Evolutionary conservation across 1,140 invertebrate species (phyloP).

Genomic region (Drosophila micromelanica): DNA sequence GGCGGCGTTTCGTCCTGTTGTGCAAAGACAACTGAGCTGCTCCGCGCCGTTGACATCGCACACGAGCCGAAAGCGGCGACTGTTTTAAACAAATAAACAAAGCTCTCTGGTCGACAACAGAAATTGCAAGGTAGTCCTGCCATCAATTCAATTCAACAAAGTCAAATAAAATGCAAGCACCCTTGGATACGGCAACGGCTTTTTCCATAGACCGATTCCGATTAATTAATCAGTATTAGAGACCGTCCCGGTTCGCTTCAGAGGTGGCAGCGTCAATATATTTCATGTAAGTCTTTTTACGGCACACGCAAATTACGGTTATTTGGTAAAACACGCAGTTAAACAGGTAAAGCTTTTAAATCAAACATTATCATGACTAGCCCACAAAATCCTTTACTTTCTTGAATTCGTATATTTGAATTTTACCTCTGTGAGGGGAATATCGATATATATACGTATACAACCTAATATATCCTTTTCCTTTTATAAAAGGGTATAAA

Average conservation of each 20-base stretch:
- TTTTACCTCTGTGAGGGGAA: no score
- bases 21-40: slow-evolving; percentile 45
- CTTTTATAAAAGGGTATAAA: no score
- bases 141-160: slow-evolving; percentile 63
- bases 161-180: slow-evolving; percentile 51
- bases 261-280: neutral
- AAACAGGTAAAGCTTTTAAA: no score
- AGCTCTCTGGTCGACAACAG: slow-evolving; percentile 27
- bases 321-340: no score
- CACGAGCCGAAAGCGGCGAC: slow-evolving; percentile 32
- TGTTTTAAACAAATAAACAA: slow-evolving; percentile 77
- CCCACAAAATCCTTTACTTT: no score
- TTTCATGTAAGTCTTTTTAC: no score
- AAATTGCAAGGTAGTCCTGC: slow-evolving; percentile 62
- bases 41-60: slow-evolving; percentile 33
- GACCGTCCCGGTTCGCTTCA: neutral
- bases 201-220: slow-evolving; percentile 7
- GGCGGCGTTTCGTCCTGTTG: slow-evolving; percentile 41
- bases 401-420: no score
- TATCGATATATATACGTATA: no score
- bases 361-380: no score
- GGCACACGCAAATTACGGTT: no score
- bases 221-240: neutral
- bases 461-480: no score
- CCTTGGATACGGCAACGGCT: slow-evolving; percentile 59